These are phyloP conservation scores for Scaptomyza parva DNA, from an alignment of 2,888 invertebrate species.

Conservation along the genomic window DNA sequence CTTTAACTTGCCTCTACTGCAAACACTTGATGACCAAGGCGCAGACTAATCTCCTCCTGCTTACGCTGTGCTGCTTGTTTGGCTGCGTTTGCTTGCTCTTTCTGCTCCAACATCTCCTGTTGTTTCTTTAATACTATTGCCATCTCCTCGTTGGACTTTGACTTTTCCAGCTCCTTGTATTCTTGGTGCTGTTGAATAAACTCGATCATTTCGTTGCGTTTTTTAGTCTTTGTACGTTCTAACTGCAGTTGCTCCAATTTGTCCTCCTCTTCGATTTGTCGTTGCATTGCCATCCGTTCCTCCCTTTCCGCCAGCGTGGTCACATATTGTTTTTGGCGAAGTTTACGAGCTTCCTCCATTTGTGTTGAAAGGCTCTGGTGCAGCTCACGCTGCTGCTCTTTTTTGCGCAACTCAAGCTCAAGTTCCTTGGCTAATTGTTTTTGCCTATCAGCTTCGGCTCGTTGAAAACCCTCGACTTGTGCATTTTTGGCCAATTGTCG, in stretches of 20 bases:
- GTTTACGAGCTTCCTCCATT: constrained; percentile 42
- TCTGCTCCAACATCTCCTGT: constrained; percentile 29
- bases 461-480: constrained; percentile 29
- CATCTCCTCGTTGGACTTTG: constrained; percentile 19
- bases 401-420: constrained; percentile 29
- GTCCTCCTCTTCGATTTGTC: constrained; percentile 55
- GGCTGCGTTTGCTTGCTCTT: constrained; percentile 11
- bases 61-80: constrained; percentile 27
- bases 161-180: constrained; percentile 19
- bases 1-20: constrained; percentile 58
- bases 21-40: constrained; percentile 66
- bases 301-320: constrained; percentile 52
- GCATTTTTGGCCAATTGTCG: constrained; percentile 33
- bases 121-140: constrained; percentile 24
- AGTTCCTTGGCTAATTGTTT: constrained; percentile 20
- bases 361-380: constrained; percentile 37
- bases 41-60: constrained; percentile 59
- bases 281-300: constrained; percentile 39
- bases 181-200: constrained; percentile 47
- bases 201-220: constrained; percentile 43
- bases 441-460: constrained; percentile 42
- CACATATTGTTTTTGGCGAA: constrained; percentile 36
- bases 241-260: constrained; percentile 29
- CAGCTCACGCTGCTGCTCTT: constrained; percentile 43
- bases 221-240: constrained; percentile 34